Percentiles rank a stretch among this genome's conserved stretches.
phyloP scores from a whole-genome alignment of 2,888 invertebrate genomes.

The Caenorhabditis becei region DNA sequence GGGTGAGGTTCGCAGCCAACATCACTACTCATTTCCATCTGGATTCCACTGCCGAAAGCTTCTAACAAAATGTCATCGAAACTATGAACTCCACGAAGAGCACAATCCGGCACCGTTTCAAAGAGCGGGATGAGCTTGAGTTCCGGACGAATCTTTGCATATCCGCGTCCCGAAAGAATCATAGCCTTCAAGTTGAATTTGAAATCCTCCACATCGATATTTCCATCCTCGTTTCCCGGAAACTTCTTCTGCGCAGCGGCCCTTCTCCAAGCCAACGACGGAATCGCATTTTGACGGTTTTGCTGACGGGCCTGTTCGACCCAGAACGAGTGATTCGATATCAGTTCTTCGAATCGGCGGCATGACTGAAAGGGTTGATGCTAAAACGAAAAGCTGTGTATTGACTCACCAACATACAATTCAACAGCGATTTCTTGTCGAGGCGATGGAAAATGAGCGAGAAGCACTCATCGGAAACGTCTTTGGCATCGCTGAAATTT shows the following conservation, averaged over 20 bases:
- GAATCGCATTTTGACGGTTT: neutral
- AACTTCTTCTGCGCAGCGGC: constrained; percentile 26
- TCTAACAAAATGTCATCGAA: constrained; percentile 14
- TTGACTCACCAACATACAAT: constrained; percentile 37
- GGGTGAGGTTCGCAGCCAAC: constrained; percentile 29
- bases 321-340: constrained; percentile 30
- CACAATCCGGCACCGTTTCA: neutral
- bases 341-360: constrained; percentile 23
- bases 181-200: constrained; percentile 35
- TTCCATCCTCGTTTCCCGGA: neutral
- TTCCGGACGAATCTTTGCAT: neutral
- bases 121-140: neutral
- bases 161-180: constrained; percentile 10
- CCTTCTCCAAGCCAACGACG: constrained; percentile 40
- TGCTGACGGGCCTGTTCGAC: constrained; percentile 24
- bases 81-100: neutral
- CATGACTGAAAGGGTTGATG: constrained; percentile 18
- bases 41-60: constrained; percentile 3
- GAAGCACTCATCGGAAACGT: constrained; percentile 33
- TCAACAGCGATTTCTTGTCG: constrained; percentile 32
- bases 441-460: constrained; percentile 31
- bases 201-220: constrained; percentile 8
- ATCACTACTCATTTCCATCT: constrained; percentile 10
- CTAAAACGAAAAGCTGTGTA: neutral
- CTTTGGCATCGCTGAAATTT: constrained; percentile 44